Evolutionary conservation across 1,140 invertebrate genomes (phyloP).

Genomic region (Radopholus similis): DNA sequence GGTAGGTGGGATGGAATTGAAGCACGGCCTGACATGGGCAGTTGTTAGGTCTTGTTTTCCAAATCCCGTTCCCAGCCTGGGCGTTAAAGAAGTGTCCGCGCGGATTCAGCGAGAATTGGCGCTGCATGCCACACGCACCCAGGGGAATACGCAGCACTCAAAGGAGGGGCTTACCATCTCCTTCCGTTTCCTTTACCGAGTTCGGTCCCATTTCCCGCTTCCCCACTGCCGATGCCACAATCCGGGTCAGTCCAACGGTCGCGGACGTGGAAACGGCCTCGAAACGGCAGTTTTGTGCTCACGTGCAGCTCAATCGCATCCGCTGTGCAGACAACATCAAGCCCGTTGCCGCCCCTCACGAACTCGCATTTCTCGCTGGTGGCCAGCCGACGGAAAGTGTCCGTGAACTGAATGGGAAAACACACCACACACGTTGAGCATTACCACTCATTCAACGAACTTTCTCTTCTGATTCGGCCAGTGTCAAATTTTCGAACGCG

Average conservation of each 20-base stretch:
- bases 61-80: no score
- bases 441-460: background rate
- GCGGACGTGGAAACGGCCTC: constrained; percentile 35
- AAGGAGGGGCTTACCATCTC: background rate
- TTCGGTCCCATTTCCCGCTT: constrained; percentile 12
- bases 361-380: constrained; percentile 41
- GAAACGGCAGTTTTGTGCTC: constrained; percentile 27
- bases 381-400: constrained; percentile 27
- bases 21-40: constrained; percentile 24
- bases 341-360: constrained; percentile 30
- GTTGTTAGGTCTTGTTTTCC: no score
- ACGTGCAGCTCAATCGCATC: constrained; percentile 35
- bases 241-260: constrained; percentile 34
- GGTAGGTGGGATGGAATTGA: constrained; percentile 37
- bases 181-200: background rate
- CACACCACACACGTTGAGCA: background rate
- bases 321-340: constrained; percentile 29
- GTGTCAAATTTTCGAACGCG: constrained; percentile 44
- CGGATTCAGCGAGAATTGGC: constrained; percentile 44
- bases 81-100: constrained; percentile 30
- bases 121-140: constrained; percentile 6
- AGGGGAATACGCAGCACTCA: constrained; percentile 3
- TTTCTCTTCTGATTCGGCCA: constrained; percentile 20
- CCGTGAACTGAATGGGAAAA: background rate
- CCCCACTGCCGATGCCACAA: constrained; percentile 4